Evolutionary conservation across 37 sponge, comb jelly and placozoan genomes (phyloP).

Genomic region (Theonella swinhoei): DNA sequence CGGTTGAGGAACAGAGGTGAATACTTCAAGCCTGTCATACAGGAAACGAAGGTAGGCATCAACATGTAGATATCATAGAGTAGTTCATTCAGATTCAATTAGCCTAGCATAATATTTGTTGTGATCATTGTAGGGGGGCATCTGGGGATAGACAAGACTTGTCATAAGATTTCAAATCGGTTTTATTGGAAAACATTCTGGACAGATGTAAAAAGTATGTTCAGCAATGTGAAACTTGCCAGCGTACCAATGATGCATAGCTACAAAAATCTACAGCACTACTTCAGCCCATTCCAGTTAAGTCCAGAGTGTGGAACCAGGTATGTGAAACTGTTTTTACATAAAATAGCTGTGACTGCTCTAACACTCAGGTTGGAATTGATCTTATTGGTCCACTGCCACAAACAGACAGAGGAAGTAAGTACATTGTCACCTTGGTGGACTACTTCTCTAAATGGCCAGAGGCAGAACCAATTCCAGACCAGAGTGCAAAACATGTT

Average conservation of each 20-base stretch:
- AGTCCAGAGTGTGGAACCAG: slow-evolving; percentile 41
- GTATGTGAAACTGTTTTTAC: background rate
- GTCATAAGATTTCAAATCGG: slow-evolving; percentile 13
- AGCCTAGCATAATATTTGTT: background rate
- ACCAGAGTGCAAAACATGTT: slow-evolving; percentile 29
- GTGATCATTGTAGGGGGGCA: slow-evolving; percentile 30
- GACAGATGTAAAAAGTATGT: slow-evolving; percentile 2
- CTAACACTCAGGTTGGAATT: slow-evolving; percentile 34
- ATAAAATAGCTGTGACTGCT: too few species aligned
- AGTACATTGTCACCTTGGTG: slow-evolving; percentile 40
- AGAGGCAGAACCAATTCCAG: slow-evolving; percentile 32
- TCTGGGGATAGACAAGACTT: slow-evolving; percentile 49
- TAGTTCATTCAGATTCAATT: too few species aligned
- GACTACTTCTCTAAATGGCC: slow-evolving; percentile 58
- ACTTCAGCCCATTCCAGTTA: slow-evolving; percentile 40
- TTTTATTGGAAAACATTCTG: slow-evolving; percentile 27
- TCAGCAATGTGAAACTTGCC: slow-evolving; percentile 25
- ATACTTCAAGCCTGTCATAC: slow-evolving; percentile 13
- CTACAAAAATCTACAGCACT: slow-evolving; percentile 10
- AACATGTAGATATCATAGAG: too few species aligned
- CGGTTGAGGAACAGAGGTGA: slow-evolving; percentile 27
- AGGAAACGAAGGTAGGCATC: slow-evolving; percentile 2
- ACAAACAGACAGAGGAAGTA: slow-evolving; percentile 20
- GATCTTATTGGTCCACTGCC: slow-evolving; percentile 46
- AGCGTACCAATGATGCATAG: slow-evolving; percentile 28